Percentiles rank a stretch among this genome's conserved stretches.
phyloP scores from a whole-genome alignment of 1,140 invertebrate genomes.

The Diorhabda carinulata region DNA sequence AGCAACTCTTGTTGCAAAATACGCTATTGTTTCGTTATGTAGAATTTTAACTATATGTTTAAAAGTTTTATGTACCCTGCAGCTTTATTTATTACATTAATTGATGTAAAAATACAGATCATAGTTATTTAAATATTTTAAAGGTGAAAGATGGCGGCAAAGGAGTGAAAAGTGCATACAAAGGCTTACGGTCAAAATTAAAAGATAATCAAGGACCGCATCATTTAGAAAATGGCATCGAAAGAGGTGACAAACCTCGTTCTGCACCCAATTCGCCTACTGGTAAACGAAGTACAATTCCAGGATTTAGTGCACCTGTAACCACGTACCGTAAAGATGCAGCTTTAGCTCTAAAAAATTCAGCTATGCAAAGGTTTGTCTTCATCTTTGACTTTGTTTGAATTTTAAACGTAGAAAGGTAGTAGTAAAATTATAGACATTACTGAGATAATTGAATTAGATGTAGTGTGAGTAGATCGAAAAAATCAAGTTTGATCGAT shows the following conservation, averaged over 20 bases:
- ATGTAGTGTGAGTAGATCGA: no score
- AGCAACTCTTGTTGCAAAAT: no score
- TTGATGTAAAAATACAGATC: no score
- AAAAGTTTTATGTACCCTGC: no score
- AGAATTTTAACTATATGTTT: no score
- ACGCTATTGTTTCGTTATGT: no score
- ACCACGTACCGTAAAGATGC: conserved; percentile 54
- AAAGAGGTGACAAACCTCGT: conserved; percentile 52
- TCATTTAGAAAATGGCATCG: conserved; percentile 43
- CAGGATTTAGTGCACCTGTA: conserved; percentile 48
- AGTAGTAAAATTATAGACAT: no score
- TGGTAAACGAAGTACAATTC: conserved; percentile 50
- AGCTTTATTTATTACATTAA: no score
- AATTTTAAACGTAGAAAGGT: no score
- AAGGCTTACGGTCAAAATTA: conserved; percentile 65
- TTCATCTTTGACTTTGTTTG: neutral
- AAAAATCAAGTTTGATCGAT: no score
- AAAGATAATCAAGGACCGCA: conserved; percentile 48
- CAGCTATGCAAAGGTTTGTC: conserved; percentile 37
- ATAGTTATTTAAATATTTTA: neutral
- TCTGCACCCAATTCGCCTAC: conserved; percentile 67
- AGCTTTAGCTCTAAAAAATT: conserved; percentile 50
- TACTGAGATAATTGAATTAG: no score
- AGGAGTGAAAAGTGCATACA: conserved; percentile 69
- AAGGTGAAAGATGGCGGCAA: conserved; percentile 75